Percentiles rank a stretch among this genome's conserved stretches.
phyloP scores from a whole-genome alignment of 2,888 invertebrate species.

The Smittia sp. region DNA sequence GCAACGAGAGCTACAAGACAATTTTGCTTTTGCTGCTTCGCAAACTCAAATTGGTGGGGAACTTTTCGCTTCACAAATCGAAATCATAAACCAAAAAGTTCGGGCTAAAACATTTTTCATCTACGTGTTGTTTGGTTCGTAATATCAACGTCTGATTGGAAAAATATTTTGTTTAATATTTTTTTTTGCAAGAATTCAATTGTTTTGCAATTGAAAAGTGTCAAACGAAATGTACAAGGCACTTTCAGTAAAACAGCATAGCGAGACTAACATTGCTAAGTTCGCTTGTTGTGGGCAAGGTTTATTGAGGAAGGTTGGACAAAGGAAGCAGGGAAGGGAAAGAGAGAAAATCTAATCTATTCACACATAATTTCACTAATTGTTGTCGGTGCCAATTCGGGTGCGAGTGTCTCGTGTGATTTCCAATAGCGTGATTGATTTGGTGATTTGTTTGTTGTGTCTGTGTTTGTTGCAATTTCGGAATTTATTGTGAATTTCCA shows the following conservation, averaged over 20 bases:
- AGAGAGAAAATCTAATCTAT: not conserved
- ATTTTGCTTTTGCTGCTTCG: not conserved
- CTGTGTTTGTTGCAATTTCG: not conserved
- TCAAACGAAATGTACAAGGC: slow-evolving; percentile 42
- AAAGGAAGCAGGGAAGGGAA: no score
- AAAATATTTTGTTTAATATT: slow-evolving; percentile 5
- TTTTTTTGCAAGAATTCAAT: slow-evolving; percentile 39
- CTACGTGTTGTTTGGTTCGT: slow-evolving; percentile 17
- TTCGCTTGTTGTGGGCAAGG: not conserved
- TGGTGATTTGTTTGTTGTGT: not conserved
- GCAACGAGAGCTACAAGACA: not conserved
- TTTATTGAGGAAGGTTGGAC: no score
- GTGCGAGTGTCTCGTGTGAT: slow-evolving; percentile 3
- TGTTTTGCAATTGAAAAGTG: slow-evolving; percentile 41
- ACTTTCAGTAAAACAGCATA: slow-evolving; percentile 42
- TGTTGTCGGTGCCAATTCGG: not conserved
- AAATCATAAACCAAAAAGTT: slow-evolving; percentile 22
- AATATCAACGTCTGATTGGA: slow-evolving; percentile 12
- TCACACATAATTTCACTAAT: not conserved
- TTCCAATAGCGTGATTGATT: not conserved
- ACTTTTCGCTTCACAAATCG: slow-evolving; percentile 23
- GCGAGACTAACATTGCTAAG: slow-evolving; percentile 27
- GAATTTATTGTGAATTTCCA: slow-evolving; percentile 4
- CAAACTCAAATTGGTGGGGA: slow-evolving; percentile 1
- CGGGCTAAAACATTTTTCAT: slow-evolving; percentile 6